A percentile compares a stretch with the other conserved stretches of the same genome.
phyloP scores from a whole-genome alignment of 2,888 invertebrate species.

The Fragum whitleyi region DNA sequence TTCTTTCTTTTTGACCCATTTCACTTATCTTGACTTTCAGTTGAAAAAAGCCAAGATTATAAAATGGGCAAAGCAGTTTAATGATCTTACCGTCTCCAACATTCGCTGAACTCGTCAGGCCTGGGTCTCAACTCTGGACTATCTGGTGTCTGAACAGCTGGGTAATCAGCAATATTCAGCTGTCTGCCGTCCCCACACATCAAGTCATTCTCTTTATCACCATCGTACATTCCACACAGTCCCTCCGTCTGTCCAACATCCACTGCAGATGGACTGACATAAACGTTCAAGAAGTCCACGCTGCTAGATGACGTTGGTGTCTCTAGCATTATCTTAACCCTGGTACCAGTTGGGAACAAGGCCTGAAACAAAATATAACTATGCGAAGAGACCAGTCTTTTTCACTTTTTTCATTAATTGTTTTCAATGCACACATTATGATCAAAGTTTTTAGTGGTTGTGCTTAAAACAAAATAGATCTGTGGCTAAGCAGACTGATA shows the following conservation, averaged over 20 bases:
- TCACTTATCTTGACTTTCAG: too few relatives aligned
- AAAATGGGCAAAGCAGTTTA: too few relatives aligned
- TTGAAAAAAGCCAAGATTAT: too few relatives aligned
- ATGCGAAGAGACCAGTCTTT: too few relatives aligned
- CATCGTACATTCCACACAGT: constrained; percentile 79
- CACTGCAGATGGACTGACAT: constrained; percentile 34
- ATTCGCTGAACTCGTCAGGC: constrained; percentile 22
- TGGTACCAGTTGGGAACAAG: constrained; percentile 38
- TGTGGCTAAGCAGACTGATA: too few relatives aligned
- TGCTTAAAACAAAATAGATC: too few relatives aligned
- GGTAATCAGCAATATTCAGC: neutral
- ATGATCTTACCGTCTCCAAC: constrained; percentile 3
- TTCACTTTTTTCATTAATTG: too few relatives aligned
- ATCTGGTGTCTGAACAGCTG: neutral
- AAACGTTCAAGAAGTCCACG: constrained; percentile 32
- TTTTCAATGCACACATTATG: too few relatives aligned
- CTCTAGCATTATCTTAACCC: constrained; percentile 20
- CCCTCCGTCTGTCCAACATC: constrained; percentile 31
- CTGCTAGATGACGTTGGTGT: neutral
- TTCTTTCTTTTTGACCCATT: too few relatives aligned
- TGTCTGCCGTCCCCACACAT: constrained; percentile 61
- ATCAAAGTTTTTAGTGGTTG: too few relatives aligned
- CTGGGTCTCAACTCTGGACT: neutral
- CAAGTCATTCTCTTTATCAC: constrained; percentile 70
- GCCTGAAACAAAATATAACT: constrained; percentile 20